Evolutionary conservation across 2,113 vertebrate genomes (phyloP), one percentile per base, ranked within the genome.

Genomic region (Embiotoca jacksoni): DNA sequence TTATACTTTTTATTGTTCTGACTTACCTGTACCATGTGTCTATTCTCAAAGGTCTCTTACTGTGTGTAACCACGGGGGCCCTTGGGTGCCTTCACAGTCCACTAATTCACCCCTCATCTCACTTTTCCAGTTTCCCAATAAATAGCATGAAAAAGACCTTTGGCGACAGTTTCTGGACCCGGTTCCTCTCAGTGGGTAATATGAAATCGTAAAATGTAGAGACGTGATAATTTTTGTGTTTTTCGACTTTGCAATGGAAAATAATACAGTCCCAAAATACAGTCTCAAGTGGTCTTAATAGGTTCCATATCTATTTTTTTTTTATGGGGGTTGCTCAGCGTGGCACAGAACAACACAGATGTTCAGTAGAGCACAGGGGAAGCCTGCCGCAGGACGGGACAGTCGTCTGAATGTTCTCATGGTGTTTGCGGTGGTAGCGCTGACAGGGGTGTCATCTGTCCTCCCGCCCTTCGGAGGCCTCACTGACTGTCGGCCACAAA

Each of bases 391-490:
- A 65, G 15, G 23, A n/a, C 0, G 5, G 70, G 59, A 75, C n/a
- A 53, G 57, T 69, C 62, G 32, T 36, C 80, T 78, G 80, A 33
- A 73, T 73, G 72, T 88, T 83, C 68, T 75, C 64, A 63, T 68
- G 66, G 80, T 63, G 66, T 80, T 76, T 61, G 85, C 35, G 83
- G 85, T 33, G 36, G 78, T 52, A 10, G 85, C 53, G 85, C 56
- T 89, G 89, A 93, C 87, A 88, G 83, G 71, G 64, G 72, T 79
- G 83, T 80, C 89, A 85, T 85, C 74, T 64, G 72, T 56, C 57
- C 78, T 56, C 52, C 60, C 13, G 11, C 64, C 68, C 65, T 54
- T 56, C 5, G 7, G 3, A 61, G 37, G 37, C 49, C 60, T 73
- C 63, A 79, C 77, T 53, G 37, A 59, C 47, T 72, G n/a, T 55